A percentile compares a stretch with the other conserved stretches of the same genome.
Conservation (phyloP, 1,140 invertebrate species). For the Drosophila lini region DNA sequence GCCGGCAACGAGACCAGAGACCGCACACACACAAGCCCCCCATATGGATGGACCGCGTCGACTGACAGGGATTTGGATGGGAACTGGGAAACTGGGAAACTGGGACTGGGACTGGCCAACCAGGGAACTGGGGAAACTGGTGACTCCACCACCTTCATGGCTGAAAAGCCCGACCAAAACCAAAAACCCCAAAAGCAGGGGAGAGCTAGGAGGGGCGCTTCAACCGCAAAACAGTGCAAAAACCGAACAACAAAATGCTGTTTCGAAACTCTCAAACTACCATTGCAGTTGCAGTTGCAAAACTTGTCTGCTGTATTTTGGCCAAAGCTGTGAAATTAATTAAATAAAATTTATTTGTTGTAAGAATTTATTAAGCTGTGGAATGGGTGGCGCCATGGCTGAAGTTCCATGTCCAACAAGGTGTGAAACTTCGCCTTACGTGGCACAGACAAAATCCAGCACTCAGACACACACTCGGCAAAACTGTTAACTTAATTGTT, state of each 20-base stretch:
- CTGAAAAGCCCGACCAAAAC: conserved; percentile 31
- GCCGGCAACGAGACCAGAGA: conserved; percentile 41
- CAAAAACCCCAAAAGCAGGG: conserved; percentile 34
- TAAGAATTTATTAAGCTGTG: conserved; percentile 66
- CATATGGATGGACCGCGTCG: conserved; percentile 24
- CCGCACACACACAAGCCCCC: conserved; percentile 36
- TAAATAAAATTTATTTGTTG: conserved; percentile 76
- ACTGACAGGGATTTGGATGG: conserved; percentile 20
- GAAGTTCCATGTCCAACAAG: conserved; percentile 28
- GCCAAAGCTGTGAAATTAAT: conserved; percentile 66
- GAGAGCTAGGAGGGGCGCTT: not conserved
- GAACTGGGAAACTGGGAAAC: not conserved
- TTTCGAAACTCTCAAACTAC: conserved; percentile 42
- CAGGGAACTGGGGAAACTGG: conserved; percentile 4
- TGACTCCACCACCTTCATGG: conserved; percentile 13
- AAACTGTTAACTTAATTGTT: conserved; percentile 77
- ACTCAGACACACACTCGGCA: conserved; percentile 57
- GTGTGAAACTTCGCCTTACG: conserved; percentile 44
- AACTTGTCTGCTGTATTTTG: conserved; percentile 38
- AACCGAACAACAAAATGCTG: conserved; percentile 52
- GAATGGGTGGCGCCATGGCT: not conserved
- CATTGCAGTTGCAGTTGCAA: conserved; percentile 35
- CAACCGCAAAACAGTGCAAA: conserved; percentile 56
- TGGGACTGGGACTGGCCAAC: conserved; percentile 1
- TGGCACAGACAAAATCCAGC: conserved; percentile 33